A percentile compares a stretch with the other conserved stretches of the same genome.
Conservation (phyloP, 2,113 vertebrate species). For the Etia nguti region DNA sequence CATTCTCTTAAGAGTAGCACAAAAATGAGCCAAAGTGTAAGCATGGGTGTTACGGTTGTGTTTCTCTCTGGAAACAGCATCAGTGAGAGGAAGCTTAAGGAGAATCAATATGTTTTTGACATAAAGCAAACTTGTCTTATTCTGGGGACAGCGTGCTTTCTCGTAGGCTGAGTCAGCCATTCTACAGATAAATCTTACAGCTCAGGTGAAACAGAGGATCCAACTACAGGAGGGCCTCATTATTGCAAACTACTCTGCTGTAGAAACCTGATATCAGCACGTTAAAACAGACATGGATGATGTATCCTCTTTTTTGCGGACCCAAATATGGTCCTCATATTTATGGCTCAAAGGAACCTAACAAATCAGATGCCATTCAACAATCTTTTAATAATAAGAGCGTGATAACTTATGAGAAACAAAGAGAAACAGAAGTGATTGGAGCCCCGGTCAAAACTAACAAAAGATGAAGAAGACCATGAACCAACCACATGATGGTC, state of each 20-base stretch:
- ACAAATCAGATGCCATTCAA: neutral
- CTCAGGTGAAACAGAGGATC: neutral
- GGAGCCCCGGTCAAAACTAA: fast-evolving
- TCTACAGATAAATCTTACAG: neutral
- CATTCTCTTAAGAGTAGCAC: neutral
- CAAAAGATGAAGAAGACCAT: neutral
- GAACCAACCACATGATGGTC: too few species aligned
- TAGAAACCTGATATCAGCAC: neutral
- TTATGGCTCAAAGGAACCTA: neutral
- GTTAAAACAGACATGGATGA: neutral
- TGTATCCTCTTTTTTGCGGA: neutral
- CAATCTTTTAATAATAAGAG: neutral
- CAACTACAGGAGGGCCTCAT: neutral
- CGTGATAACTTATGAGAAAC: neutral
- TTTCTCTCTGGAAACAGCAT: neutral
- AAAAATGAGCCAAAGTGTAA: neutral
- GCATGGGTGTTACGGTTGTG: neutral
- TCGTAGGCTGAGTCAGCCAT: fast-evolving
- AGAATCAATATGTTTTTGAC: neutral
- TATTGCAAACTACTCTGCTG: neutral
- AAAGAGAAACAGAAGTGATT: fast-evolving
- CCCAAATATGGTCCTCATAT: neutral
- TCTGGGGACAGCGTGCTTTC: neutral
- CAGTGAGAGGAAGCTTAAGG: neutral
- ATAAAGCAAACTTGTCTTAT: neutral